phyloP scores from a whole-genome alignment of 92 coral and sea anemone species.

The Epizoanthus fatuus region DNA sequence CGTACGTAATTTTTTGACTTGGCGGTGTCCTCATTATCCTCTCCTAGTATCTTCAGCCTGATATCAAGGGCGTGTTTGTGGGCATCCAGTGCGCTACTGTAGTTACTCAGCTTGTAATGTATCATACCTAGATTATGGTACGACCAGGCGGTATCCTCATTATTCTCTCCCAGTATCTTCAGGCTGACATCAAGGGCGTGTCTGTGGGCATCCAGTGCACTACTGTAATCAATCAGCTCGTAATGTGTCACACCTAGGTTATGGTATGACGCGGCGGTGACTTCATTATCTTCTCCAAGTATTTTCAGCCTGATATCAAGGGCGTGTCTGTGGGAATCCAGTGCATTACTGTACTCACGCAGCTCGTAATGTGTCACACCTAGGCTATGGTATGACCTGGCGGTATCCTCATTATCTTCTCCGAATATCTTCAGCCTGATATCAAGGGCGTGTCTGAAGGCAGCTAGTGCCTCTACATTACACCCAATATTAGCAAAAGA shows the following conservation, averaged over 20 bases:
- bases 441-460: background rate
- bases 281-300: conserved; percentile 6
- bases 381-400: conserved; percentile 10
- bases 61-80: no score
- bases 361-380: no score
- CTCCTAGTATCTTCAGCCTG: no score
- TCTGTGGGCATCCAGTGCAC: background rate
- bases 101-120: no score
- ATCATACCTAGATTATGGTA: background rate
- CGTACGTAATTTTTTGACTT: no score
- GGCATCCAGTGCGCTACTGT: no score
- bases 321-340: background rate
- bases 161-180: background rate
- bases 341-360: background rate
- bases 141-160: background rate
- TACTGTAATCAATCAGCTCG: no score
- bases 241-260: background rate
- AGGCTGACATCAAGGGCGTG: background rate
- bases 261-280: conserved; percentile 13
- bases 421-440: background rate
- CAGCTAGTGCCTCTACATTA: background rate
- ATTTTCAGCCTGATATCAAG: background rate
- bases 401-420: conserved; percentile 25
- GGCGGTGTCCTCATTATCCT: no score
- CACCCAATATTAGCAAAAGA: background rate